phyloP scores from a whole-genome alignment of 2,113 vertebrate species.

The Psittacara wagleri region DNA sequence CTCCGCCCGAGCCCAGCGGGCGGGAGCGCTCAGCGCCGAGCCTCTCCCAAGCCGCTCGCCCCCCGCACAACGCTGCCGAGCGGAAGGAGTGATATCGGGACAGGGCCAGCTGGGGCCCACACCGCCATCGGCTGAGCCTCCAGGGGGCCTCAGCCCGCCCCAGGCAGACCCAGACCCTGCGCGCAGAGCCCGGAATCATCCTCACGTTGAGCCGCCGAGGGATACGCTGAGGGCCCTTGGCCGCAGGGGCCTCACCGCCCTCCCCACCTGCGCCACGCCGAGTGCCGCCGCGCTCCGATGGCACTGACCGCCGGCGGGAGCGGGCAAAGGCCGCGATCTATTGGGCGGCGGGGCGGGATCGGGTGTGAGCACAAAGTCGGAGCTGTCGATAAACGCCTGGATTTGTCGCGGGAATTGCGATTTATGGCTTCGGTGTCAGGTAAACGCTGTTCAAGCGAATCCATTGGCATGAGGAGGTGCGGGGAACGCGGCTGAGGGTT shows the following conservation, averaged over 20 bases:
- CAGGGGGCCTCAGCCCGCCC: too few relatives aligned
- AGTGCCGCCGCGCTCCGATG: not conserved
- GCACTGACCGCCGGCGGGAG: too few relatives aligned
- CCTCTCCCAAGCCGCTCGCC: not conserved
- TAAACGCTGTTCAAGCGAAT: too few relatives aligned
- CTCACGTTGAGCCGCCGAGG: not conserved
- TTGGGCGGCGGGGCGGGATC: too few relatives aligned
- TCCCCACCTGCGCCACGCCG: too few relatives aligned
- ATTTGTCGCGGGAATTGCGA: not conserved
- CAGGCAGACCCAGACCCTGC: not conserved
- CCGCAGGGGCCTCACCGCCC: not conserved
- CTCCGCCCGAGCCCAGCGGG: not conserved
- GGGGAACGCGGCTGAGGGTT: not conserved
- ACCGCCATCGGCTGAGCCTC: too few relatives aligned
- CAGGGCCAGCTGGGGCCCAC: not conserved
- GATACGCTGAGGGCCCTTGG: not conserved
- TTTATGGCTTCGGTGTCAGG: not conserved
- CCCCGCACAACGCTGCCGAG: not conserved
- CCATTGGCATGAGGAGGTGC: fast-evolving
- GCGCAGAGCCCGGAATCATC: not conserved
- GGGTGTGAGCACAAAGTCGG: too few relatives aligned
- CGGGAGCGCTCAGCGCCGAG: not conserved
- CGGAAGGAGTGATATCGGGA: not conserved
- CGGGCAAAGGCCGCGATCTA: not conserved
- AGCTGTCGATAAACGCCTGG: not conserved